Evolutionary conservation across 2,797 vertebrate genomes (phyloP).

Genomic region (Gymnoscopelus microlampas): DNA sequence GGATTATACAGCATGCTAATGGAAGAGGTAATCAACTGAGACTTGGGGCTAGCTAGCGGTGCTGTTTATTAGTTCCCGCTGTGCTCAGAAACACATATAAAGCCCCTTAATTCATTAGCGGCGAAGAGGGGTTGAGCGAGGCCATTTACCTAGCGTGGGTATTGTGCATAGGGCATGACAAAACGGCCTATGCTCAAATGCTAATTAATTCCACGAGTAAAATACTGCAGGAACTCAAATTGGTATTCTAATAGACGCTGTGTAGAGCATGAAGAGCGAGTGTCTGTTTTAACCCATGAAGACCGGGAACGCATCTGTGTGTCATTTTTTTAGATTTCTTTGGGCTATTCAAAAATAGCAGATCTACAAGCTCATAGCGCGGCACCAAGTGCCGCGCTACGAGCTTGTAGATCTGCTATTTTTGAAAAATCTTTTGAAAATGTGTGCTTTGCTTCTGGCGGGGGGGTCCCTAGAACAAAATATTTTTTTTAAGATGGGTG

Average conservation of each 20-base stretch:
- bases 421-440: too few species aligned
- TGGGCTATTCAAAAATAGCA: too few species aligned
- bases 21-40: constrained; percentile 77
- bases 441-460: too few species aligned
- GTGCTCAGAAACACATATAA: constrained; percentile 57
- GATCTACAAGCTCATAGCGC: too few species aligned
- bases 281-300: background rate
- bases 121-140: constrained; percentile 50
- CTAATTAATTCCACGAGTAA: constrained; percentile 62
- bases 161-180: constrained; percentile 69
- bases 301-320: too few species aligned
- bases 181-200: constrained; percentile 57
- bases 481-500: too few species aligned
- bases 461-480: too few species aligned
- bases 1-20: constrained; percentile 63
- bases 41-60: constrained; percentile 48
- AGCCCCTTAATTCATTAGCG: constrained; percentile 72
- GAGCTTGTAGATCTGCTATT: too few species aligned
- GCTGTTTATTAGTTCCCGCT: constrained; percentile 62
- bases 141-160: constrained; percentile 63
- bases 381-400: too few species aligned
- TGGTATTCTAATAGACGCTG: background rate
- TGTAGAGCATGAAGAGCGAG: background rate
- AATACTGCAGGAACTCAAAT: background rate
- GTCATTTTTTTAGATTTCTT: too few species aligned